A percentile compares a stretch with the other conserved stretches of the same genome.
phyloP scores from a whole-genome alignment of 2,113 vertebrate genomes.

The Cairina moschata region DNA sequence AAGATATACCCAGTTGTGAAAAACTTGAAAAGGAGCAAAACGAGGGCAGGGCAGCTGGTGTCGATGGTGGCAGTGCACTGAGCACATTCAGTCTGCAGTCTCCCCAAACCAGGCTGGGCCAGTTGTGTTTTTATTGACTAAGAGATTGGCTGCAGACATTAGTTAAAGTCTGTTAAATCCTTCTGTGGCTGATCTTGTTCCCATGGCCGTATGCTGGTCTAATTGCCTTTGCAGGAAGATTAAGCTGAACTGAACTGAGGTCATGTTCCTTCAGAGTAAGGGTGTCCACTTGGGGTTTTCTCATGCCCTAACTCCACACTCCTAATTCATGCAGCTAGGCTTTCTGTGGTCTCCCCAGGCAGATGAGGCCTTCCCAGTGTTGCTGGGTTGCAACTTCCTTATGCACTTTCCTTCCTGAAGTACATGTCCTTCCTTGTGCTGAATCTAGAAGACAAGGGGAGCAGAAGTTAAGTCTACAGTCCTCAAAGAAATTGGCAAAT shows the following conservation, averaged over 20 bases:
- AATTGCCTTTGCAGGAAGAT: conserved; percentile 4
- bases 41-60: neutral
- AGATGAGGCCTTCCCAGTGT: neutral
- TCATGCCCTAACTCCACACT: neutral
- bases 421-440: neutral
- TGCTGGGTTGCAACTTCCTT: neutral
- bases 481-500: neutral
- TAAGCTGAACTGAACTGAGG: conserved; percentile 7
- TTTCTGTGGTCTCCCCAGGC: neutral
- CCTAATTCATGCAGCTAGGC: conserved; percentile 32
- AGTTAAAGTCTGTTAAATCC: conserved; percentile 8
- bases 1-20: neutral
- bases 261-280: neutral
- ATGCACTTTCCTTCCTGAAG: neutral
- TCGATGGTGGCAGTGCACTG: neutral
- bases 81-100: fast-evolving
- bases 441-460: neutral
- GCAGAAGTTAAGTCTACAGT: neutral
- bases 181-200: neutral
- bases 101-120: neutral
- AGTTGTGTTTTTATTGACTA: neutral
- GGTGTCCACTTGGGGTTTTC: neutral
- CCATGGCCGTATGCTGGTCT: neutral
- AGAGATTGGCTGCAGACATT: neutral
- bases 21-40: neutral